Base-by-base conservation (phyloP, 2,797 vertebrate species). In the Intellagama lesueurii region DNA sequence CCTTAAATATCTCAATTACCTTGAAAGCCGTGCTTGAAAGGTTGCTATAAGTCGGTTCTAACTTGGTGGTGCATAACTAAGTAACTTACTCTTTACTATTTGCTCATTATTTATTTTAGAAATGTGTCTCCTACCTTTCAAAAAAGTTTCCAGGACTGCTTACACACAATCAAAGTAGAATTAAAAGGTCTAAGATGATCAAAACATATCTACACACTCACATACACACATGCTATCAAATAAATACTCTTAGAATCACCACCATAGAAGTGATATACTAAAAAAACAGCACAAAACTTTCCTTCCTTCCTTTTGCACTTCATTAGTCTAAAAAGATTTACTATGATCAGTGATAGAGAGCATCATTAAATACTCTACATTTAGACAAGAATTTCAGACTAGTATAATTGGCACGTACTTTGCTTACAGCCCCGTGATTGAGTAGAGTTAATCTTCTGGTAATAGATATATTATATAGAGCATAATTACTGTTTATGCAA, bases 311-410 rank as follows among this genome's bases (percentile, higher is more conserved):
- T 40, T 35, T 35, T 30, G 28, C 2, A 22, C 7, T 69, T 44
- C 49, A 19, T 75, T 40, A 68, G 28, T 66, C 82, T 30, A 7
- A 52, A 82, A 40, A 87, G 87, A 87, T 49, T 1, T 7, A 24
- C 32, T 73, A 79, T 1, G 89, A 68, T 72, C 85, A 56, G 40
- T 30, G 75, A 85, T 87, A 66, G 72, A 92, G 89, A 83, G 32
- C 68, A 52, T 5, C 26, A 69, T 0, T 52, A 88, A 86, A 44
- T 72, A 81, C 85, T 91, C 85, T 3, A 17, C 89, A 95, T 76
- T 85, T 44, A 87, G 87, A 91, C 90, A 90, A 90, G 79, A 91
- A 80, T 64, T 91, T 90, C 90, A 91, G 12, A 72, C 87, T 81
- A 44, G 2, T 6, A 76, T 35, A 87, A 85, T 91, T 92, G 89